These are phyloP conservation scores for Microcebus tavaratra DNA, from an alignment of 2,113 vertebrate species.

Conservation along the genomic window DNA sequence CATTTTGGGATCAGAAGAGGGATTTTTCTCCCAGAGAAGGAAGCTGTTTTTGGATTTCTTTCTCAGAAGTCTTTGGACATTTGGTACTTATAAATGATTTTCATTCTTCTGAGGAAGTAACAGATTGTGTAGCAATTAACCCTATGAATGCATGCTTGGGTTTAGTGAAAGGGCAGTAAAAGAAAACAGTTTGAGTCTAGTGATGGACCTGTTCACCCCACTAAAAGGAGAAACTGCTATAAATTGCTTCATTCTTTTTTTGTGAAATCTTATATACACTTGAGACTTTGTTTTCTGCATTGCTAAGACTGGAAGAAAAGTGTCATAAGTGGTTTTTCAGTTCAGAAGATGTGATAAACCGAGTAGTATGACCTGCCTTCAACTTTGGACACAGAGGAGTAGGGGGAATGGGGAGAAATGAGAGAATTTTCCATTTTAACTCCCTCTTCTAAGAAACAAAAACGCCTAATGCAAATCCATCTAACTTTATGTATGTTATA, in stretches of 20 bases:
- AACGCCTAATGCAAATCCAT: neutral
- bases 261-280: constrained; percentile 19
- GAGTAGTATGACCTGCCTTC: neutral
- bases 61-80: constrained; percentile 43
- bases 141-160: constrained; percentile 14
- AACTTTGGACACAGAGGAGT: neutral
- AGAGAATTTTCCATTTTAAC: neutral
- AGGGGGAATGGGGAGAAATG: neutral
- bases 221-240: neutral
- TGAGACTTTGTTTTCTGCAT: constrained; percentile 61
- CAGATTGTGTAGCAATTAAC: constrained; percentile 41
- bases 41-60: constrained; percentile 41
- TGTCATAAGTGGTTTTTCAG: neutral
- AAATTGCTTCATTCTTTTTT: constrained; percentile 16
- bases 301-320: constrained; percentile 54
- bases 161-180: neutral
- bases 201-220: neutral
- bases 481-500: constrained; percentile 63
- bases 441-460: constrained; percentile 56
- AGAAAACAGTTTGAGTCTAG: neutral
- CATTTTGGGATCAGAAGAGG: constrained; percentile 63
- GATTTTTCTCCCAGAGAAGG: constrained; percentile 70
- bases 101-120: constrained; percentile 53
- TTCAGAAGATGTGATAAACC: neutral
- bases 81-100: constrained; percentile 24